These are phyloP conservation scores for Zaprionus nigranus DNA, from an alignment of 1,140 invertebrate species.

Conservation along the genomic window DNA sequence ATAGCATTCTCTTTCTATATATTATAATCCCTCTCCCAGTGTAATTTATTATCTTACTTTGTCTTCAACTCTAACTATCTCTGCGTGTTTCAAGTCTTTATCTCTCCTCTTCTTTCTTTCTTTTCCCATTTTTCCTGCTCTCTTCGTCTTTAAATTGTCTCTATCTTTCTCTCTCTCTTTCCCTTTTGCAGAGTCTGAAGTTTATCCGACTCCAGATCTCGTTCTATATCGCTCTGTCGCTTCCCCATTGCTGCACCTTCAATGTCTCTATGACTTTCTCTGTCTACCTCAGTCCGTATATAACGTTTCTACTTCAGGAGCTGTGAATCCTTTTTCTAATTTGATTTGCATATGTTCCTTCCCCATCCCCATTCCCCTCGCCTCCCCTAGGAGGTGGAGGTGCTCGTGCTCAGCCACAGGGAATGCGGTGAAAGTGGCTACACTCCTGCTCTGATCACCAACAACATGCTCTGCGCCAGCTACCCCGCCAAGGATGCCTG, in stretches of 20 bases:
- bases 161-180: not conserved
- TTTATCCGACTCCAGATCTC: constrained; percentile 4
- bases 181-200: constrained; percentile 5
- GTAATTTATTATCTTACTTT: no score
- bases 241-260: constrained; percentile 27
- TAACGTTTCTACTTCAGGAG: not conserved
- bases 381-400: constrained; percentile 85
- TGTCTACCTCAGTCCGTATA: constrained; percentile 1
- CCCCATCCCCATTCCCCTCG: no score
- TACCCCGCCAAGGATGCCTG: constrained; percentile 85
- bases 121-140: not conserved
- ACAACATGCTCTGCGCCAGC: constrained; percentile 86
- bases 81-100: not conserved
- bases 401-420: constrained; percentile 80
- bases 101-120: not conserved
- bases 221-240: constrained; percentile 17
- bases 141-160: not conserved
- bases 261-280: constrained; percentile 7
- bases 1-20: no score
- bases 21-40: no score
- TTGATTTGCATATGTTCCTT: not conserved
- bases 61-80: no score
- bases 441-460: constrained; percentile 57
- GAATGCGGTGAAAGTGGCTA: constrained; percentile 67
- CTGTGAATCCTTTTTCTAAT: not conserved